These are phyloP conservation scores for Pantala flavescens DNA, from an alignment of 1,140 invertebrate species.

Conservation along the genomic window DNA sequence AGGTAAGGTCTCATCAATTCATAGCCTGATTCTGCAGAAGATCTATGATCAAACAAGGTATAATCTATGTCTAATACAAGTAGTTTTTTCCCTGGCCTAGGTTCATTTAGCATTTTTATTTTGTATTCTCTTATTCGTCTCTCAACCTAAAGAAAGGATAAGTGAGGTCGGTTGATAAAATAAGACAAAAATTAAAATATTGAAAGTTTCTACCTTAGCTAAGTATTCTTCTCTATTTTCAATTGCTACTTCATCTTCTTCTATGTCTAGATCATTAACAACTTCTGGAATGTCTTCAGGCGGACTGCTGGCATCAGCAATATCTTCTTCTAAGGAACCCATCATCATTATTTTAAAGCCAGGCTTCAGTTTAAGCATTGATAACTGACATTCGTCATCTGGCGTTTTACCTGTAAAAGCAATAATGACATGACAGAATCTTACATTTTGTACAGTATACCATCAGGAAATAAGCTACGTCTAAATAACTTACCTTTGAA, in stretches of 20 bases:
- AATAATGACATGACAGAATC: constrained; percentile 17
- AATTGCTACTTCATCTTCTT: constrained; percentile 73
- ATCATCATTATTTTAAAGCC: constrained; percentile 95
- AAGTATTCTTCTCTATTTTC: constrained; percentile 60
- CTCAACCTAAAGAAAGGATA: constrained; percentile 52
- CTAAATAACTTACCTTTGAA: constrained; percentile 58
- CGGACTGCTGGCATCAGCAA: constrained; percentile 64
- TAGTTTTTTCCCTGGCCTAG: constrained; percentile 74
- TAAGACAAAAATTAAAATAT: not conserved
- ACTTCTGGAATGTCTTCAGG: constrained; percentile 75
- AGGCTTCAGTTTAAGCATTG: constrained; percentile 64
- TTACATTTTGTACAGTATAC: not conserved
- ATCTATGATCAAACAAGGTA: constrained; percentile 91
- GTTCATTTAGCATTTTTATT: constrained; percentile 69
- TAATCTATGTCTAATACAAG: constrained; percentile 96
- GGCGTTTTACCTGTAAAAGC: constrained; percentile 62
- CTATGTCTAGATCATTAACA: constrained; percentile 75
- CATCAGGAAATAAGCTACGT: not conserved
- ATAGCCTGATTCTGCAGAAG: constrained; percentile 71
- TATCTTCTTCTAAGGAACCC: constrained; percentile 86
- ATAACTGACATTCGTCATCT: constrained; percentile 59
- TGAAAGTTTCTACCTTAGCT: constrained; percentile 33
- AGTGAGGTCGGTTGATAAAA: not conserved
- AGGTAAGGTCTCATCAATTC: constrained; percentile 92
- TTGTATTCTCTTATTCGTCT: constrained; percentile 77